These are phyloP conservation scores for Tragelaphus imberbis DNA, from an alignment of 2,113 vertebrate genomes.

Conservation along the genomic window DNA sequence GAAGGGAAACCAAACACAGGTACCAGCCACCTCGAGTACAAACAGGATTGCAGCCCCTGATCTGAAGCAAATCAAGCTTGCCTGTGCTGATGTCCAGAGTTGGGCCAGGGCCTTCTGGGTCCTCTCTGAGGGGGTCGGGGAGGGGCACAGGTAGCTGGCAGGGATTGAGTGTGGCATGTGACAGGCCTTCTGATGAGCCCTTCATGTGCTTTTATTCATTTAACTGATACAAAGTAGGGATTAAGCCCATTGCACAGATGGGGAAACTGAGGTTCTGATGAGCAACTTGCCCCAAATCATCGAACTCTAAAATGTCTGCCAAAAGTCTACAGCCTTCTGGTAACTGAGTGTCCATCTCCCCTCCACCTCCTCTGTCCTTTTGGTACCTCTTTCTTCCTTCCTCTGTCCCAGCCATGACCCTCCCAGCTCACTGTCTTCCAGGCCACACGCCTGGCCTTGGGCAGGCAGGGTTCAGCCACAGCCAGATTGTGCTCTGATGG, in stretches of 20 bases:
- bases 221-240: not conserved
- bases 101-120: not conserved
- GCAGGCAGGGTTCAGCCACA: not conserved
- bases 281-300: not conserved
- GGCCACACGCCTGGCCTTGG: accelerated
- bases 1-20: not conserved
- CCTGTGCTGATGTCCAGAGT: not conserved
- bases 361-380: not conserved
- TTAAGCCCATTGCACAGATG: not conserved
- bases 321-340: not conserved
- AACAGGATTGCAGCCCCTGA: not conserved
- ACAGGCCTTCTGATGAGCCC: not conserved
- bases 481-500: not conserved
- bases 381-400: not conserved
- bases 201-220: not conserved
- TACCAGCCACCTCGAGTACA: not conserved
- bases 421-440: accelerated
- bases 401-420: accelerated
- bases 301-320: not conserved
- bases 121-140: not conserved
- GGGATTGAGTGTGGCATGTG: not conserved
- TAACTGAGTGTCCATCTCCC: not conserved
- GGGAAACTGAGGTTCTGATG: not conserved
- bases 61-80: not conserved
- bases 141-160: not conserved